Conservation (phyloP, 2,888 invertebrate species). For the Adelognathus sp. region DNA sequence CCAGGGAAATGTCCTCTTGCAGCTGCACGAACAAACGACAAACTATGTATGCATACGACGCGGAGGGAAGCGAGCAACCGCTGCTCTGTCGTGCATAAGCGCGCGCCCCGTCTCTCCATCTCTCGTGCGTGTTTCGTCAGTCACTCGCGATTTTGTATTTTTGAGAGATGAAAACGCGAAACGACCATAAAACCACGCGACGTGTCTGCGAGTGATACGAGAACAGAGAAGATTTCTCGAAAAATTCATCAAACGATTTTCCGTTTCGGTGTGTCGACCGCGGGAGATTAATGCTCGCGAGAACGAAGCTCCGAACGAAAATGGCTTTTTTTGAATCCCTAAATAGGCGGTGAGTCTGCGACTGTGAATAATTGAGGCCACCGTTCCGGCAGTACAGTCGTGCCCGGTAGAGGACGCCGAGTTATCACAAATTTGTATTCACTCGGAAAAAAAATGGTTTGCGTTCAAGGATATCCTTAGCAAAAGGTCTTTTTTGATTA, state of each 20-base stretch:
- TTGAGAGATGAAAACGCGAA: background rate
- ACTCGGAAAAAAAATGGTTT: no score
- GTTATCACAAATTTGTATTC: no score
- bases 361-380: no score
- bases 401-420: no score
- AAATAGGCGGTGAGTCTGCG: no score
- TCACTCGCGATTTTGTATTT: background rate
- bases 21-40: conserved; percentile 1
- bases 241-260: conserved; percentile 45
- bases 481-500: no score
- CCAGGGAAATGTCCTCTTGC: conserved; percentile 52
- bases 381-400: no score
- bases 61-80: conserved; percentile 9
- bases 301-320: background rate
- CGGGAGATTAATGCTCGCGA: background rate
- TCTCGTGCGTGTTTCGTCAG: background rate
- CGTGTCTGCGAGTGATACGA: conserved; percentile 60
- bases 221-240: conserved; percentile 61
- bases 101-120: conserved; percentile 4
- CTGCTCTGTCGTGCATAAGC: conserved; percentile 1
- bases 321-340: background rate
- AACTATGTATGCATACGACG: conserved; percentile 20
- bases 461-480: no score
- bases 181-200: background rate
- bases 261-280: conserved; percentile 15